Base-by-base conservation (phyloP, 2,888 invertebrate genomes). In the Blastobasis adustella region DNA sequence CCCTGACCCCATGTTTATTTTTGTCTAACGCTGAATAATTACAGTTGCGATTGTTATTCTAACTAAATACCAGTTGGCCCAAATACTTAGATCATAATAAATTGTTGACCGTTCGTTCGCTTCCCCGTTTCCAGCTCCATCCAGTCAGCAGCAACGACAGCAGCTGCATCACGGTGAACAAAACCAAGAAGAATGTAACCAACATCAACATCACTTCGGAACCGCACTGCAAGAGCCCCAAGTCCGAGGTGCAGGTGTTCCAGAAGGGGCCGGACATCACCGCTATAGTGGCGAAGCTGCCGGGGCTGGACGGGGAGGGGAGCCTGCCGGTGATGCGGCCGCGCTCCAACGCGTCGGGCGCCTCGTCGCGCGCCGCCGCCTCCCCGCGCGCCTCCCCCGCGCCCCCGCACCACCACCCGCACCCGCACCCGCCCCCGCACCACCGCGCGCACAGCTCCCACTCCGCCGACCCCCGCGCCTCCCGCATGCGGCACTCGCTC, bases 201-300 rank as follows among this genome's bases (percentile, higher is more conserved):
- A 93, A 92, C 71, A 93, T 93, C 50, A 93, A 90, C 72, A 93
- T 93, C 62, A 92, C 91, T 8, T 88, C 92, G 6, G 91, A 91
- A 56, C 85, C 89, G 7, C 69, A 69, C 49, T 74, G 74, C 51
- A 69, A 72, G 51, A 84, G 85, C 46, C 81, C 89, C 48, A 90
- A 90, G 55, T 79, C 86, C 5, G 90, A 91, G 68, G 87, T 90
- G 50, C 82, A 92, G 68, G 92, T 95, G 47, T 95, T 93, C 70
- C 95, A 95, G 75, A 93, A 95, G 65, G 95, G 95, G 0, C 93
- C 94, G 39, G 95, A 94, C 67, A 93, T 95, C 37, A 94, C 94
- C 1, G 92, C 94, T 0, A 79, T 95, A 23, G 92, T 94, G 0
- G 92, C 91, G 1, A 91, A 91, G 66, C 75, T 92, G 41, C 91